These are phyloP conservation scores for Odobenus rosmarus DNA, from an alignment of 2,113 vertebrate genomes.

Conservation along the genomic window DNA sequence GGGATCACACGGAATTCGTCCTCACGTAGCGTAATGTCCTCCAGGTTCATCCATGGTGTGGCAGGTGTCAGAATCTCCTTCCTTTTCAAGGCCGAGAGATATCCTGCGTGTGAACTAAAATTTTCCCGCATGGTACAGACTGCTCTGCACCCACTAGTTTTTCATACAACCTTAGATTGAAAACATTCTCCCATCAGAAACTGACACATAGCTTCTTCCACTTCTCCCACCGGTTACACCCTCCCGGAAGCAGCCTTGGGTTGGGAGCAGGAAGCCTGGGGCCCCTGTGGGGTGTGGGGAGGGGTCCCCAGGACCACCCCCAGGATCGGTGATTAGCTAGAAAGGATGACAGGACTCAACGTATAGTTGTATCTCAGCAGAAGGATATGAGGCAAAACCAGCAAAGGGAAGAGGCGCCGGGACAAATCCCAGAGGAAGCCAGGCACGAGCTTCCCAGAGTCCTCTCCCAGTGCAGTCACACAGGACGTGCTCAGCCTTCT, in stretches of 20 bases:
- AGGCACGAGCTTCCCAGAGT: too few relatives aligned
- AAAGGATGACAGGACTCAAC: neutral
- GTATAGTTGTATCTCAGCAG: too few relatives aligned
- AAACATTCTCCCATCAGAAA: neutral
- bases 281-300: neutral
- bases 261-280: neutral
- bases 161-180: neutral
- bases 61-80: neutral
- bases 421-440: neutral
- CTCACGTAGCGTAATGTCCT: neutral
- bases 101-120: neutral
- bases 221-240: too few relatives aligned
- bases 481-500: fast-evolving
- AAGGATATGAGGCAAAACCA: neutral
- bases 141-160: too few relatives aligned
- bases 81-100: neutral
- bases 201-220: fast-evolving
- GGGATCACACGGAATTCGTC: fast-evolving
- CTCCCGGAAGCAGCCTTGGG: neutral
- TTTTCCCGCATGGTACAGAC: fast-evolving
- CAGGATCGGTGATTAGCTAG: neutral
- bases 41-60: neutral
- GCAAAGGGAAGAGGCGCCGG: neutral
- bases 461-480: neutral
- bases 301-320: neutral